Evolutionary conservation across 2,113 vertebrate genomes (phyloP), one percentile per base, ranked within the genome.

Genomic region (Stomatorhinus ivindoensis): DNA sequence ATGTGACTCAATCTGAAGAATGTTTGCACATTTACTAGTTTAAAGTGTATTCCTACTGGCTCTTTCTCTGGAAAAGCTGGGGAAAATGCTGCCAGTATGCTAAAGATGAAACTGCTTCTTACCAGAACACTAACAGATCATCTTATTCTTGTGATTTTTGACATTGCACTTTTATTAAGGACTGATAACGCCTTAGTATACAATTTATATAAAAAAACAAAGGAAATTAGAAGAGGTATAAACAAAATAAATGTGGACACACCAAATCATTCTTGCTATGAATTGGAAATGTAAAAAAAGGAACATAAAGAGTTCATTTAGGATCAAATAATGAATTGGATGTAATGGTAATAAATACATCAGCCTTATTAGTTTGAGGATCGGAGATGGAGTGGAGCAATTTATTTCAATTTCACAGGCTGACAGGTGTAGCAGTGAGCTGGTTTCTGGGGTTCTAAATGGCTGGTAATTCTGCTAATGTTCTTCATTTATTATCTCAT

Each of bases 391-490:
- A 95, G 94, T 92, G 91, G 91, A 93, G 94, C 95, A 93, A 95
- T 96, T 95, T 95, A 93, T 96, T 96, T 95, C 94, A 95, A 94
- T 96, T 95, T 95, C 93, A 92, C 92, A 91, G 92, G 91, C 91
- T 94, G 95, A 94, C 95, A 96, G 95, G 94, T 95, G 94, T 93
- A 93, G 91, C 92, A 92, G 93, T 93, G 92, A 92, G 93, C 92
- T 93, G 92, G 91, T 94, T 92, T 94, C 92, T 93, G 92, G 91
- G 94, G 93, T 91, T 94, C 93, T 94, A 94, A 96, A 96, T 95
- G 95, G 94, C 93, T 93, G 94, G 93, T 96, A 96, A 96, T 95
- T 95, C 93, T 92, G 93, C 93, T 96, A 96, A 96, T 95, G 94
- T 93, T 90, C 88, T 91, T 92, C 96, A 96, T 96, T 95, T 95